These are phyloP conservation scores for Agonopterix subpropinquella DNA, from an alignment of 2,888 invertebrate species.

Conservation along the genomic window DNA sequence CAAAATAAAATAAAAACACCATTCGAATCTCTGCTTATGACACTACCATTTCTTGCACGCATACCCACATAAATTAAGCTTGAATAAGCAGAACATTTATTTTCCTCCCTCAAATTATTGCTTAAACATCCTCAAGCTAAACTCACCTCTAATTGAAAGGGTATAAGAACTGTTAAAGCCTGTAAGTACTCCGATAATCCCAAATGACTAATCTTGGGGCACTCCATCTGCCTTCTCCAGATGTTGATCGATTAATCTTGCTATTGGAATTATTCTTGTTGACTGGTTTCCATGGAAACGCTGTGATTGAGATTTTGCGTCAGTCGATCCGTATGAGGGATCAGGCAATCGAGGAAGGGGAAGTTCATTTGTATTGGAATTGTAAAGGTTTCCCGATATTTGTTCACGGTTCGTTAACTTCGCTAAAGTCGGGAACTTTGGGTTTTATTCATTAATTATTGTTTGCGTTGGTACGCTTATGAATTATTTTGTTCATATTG, in stretches of 20 bases:
- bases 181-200: constrained; percentile 29
- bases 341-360: too few relatives aligned
- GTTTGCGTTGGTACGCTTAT: too few relatives aligned
- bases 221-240: constrained; percentile 53
- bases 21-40: constrained; percentile 14
- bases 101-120: not conserved
- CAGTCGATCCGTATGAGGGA: too few relatives aligned
- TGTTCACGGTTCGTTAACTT: too few relatives aligned
- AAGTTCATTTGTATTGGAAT: too few relatives aligned
- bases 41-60: constrained; percentile 18
- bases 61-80: constrained; percentile 40
- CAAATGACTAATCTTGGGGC: constrained; percentile 62
- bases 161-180: not conserved
- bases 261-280: constrained; percentile 45
- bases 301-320: constrained; percentile 4
- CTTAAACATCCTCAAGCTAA: not conserved
- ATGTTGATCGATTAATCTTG: constrained; percentile 66
- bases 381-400: too few relatives aligned
- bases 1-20: not conserved
- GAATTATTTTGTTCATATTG: too few relatives aligned
- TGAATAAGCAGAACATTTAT: constrained; percentile 32
- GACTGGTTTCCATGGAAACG: constrained; percentile 19
- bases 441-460: too few relatives aligned
- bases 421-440: too few relatives aligned
- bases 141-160: not conserved